Base-by-base conservation (phyloP, 2,113 vertebrate genomes). In the Narcine bancroftii region DNA sequence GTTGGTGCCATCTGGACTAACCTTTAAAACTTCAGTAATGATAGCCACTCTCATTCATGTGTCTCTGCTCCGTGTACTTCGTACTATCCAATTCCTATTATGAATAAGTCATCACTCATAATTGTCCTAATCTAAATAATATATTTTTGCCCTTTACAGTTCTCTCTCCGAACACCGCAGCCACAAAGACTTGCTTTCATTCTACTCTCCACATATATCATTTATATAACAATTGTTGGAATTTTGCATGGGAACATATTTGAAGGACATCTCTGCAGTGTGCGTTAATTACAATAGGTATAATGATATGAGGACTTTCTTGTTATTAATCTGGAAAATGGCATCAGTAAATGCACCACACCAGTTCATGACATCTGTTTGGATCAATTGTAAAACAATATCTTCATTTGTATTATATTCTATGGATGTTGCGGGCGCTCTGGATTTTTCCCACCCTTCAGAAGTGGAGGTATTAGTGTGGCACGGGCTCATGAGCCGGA, bases 101-200 rank as follows among this genome's bases (percentile, higher is more conserved):
- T 83, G 47, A 83, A 53, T 53, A 47, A n/a, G 45, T 83, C 47
- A 56, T 83, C 33, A 53, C 47, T 83, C 26, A 83, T 83, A 53
- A 53, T 79, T 53, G 79, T 47, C 26, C 47, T 53, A 83, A 83
- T 83, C 79, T 53, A 53, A 79, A 79, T 79, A 47, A 83, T 53
- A 53, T 29, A 29, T 83, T 33, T 24, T 6, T 83, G 79, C 79
- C 79, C 79, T 83, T 83, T 83, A 53, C 50, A 29, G 26, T 53
- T 53, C 50, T 83, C 79, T 83, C 26, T n/a, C 26, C 29, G 9
- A 42, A 50, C 50, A 24, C 42, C 45, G 29, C 77, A 81, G 24
- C 10, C 45, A 33, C 47, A 29, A 29, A 29, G 47, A 53, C 47
- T 83, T 83, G 26, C 79, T 83, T 83, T 83, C 33, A 53, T 83